phyloP scores from a whole-genome alignment of 2,113 vertebrate species.

The Rousettus leschenaultii region DNA sequence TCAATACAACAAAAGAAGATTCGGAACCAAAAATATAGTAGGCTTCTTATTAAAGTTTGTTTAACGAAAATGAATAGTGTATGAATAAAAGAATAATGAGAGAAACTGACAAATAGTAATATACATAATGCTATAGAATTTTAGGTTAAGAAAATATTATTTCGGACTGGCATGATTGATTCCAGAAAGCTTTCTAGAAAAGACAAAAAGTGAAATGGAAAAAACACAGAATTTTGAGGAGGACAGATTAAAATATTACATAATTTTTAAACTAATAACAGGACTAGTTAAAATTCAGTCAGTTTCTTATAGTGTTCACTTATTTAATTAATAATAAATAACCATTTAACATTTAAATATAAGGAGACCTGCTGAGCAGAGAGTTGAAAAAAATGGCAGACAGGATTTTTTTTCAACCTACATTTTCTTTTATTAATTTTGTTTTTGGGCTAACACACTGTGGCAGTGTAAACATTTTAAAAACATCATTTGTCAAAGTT shows the following conservation, averaged over 20 bases:
- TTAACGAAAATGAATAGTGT: neutral
- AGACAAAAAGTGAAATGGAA: neutral
- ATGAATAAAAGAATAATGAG: neutral
- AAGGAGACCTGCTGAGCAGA: neutral
- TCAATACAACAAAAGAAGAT: neutral
- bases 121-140: neutral
- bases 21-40: neutral
- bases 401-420: neutral
- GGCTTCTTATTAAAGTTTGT: neutral
- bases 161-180: neutral
- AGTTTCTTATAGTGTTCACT: neutral
- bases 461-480: slow-evolving; percentile 45
- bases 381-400: neutral
- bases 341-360: neutral
- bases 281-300: neutral
- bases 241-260: neutral
- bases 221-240: neutral
- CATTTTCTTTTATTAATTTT: neutral
- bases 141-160: neutral
- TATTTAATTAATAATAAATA: neutral
- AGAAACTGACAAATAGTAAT: neutral
- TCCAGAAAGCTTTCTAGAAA: neutral
- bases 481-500: slow-evolving; percentile 47
- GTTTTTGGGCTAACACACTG: neutral
- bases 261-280: neutral